Evolutionary conservation across 2,113 vertebrate species (phyloP), one percentile per base, ranked within the genome.

Genomic region (Puntigrus tetrazona): DNA sequence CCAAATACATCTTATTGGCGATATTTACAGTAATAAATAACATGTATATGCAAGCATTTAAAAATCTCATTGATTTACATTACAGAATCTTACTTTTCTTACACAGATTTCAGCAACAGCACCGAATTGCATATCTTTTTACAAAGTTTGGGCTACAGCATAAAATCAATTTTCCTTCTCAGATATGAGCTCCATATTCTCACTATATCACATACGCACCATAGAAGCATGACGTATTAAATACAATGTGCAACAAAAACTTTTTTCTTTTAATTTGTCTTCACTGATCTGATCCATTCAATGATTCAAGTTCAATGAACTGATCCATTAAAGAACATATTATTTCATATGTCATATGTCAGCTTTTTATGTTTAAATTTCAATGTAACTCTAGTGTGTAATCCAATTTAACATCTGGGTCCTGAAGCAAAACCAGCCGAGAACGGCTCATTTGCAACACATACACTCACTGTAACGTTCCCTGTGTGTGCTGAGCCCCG

Each of bases 391-490:
- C 4, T 63, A 11, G 10, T 63, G 1, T 63, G 25, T 29, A 29
- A 27, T 9, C n/a, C 59, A 29, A 63, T 63, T 5, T 29, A 63
- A 63, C 14, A 63, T 29, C 59, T 63, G n/a, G 10, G 59, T 63
- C 59, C 25, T 63, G 27, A 63, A 29, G 59, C 59, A 27, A 63
- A 63, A 13, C 25, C 31, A 9, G 63, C 63, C 36, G 16, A 67
- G 14, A 36, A 34, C 0, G 16, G 65, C 7, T 67, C 16, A 34
- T 34, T 70, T 70, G n/a, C 36, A 41, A 20, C 47, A 90, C 85
- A 84, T 82, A 84, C 31, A 78, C 7, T 20, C 31, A 63, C 5
- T 50, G 47, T 50, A 18, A 18, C 0, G 5, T 50, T 50, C 47
- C 47, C 47, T 18, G 47, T 50, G 47, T 18, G 47, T 50, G 47